Conservation (phyloP, 2,888 invertebrate species). For the Spodoptera exigua region DNA sequence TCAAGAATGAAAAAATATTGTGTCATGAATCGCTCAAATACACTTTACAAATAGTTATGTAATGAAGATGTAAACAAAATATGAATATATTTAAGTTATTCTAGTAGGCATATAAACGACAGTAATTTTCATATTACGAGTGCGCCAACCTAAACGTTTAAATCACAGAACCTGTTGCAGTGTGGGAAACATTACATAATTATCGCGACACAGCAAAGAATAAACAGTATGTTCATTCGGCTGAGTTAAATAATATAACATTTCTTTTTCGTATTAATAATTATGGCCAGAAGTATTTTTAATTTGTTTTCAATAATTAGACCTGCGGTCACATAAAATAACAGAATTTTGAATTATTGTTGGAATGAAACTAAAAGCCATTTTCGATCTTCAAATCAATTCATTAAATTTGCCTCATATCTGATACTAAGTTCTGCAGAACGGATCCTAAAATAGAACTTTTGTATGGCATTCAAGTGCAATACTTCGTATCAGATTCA, state of each 20-base stretch:
- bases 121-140: slow-evolving; percentile 60
- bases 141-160: slow-evolving; percentile 47
- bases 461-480: slow-evolving; percentile 17
- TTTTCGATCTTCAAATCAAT: too few species aligned
- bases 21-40: too few species aligned
- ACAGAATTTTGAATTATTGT: too few species aligned
- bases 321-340: too few species aligned
- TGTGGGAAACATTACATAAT: slow-evolving; percentile 65
- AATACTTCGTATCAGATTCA: slow-evolving; percentile 22
- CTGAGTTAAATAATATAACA: slow-evolving; percentile 21
- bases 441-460: slow-evolving; percentile 3
- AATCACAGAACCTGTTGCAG: slow-evolving; percentile 59
- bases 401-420: too few species aligned
- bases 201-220: slow-evolving; percentile 53
- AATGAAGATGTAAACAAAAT: slow-evolving; percentile 31
- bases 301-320: too few species aligned
- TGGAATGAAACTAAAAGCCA: too few species aligned
- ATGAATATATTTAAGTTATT: slow-evolving; percentile 26
- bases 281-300: too few species aligned
- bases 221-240: slow-evolving; percentile 29
- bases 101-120: slow-evolving; percentile 45
- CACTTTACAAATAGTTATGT: too few species aligned
- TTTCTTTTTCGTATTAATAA: slow-evolving; percentile 48
- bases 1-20: too few species aligned
- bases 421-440: too few species aligned